Percentiles rank a stretch among this genome's conserved stretches.
These are phyloP conservation scores for Blomia tropicalis DNA, from an alignment of 2,888 invertebrate genomes.

Conservation along the genomic window DNA sequence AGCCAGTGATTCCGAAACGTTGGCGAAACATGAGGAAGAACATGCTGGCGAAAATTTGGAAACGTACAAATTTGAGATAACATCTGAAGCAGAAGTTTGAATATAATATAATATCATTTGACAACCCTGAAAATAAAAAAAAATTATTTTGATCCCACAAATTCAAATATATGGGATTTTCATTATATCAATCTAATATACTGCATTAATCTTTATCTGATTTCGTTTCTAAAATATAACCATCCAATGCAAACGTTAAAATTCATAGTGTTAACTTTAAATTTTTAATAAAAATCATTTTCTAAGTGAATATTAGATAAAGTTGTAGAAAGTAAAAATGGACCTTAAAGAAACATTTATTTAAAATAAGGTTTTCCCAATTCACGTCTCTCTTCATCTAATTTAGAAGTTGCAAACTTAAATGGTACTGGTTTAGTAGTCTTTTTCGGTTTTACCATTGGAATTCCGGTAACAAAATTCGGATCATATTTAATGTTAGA, in stretches of 20 bases:
- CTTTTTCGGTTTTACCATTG: background rate
- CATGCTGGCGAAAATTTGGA: background rate
- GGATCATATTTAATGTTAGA: background rate
- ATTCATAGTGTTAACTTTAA: background rate
- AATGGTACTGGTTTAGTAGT: background rate
- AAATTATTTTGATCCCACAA: no score
- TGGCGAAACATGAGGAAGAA: constrained; percentile 10
- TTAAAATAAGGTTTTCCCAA: background rate
- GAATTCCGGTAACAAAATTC: constrained; percentile 1
- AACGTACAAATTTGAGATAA: background rate
- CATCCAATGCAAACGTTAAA: background rate
- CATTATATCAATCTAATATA: no score
- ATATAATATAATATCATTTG: no score
- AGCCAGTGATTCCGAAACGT: background rate
- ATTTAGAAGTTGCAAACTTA: background rate
- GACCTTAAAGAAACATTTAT: background rate
- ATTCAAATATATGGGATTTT: no score
- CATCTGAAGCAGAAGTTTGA: background rate
- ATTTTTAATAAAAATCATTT: background rate
- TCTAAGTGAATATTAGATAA: background rate
- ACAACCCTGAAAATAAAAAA: no score
- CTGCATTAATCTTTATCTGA: no score
- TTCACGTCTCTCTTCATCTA: no score
- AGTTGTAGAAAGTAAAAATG: background rate
- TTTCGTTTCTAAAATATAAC: background rate